Conservation (phyloP, 2,113 vertebrate genomes). For the Puffinus mauretanicus region DNA sequence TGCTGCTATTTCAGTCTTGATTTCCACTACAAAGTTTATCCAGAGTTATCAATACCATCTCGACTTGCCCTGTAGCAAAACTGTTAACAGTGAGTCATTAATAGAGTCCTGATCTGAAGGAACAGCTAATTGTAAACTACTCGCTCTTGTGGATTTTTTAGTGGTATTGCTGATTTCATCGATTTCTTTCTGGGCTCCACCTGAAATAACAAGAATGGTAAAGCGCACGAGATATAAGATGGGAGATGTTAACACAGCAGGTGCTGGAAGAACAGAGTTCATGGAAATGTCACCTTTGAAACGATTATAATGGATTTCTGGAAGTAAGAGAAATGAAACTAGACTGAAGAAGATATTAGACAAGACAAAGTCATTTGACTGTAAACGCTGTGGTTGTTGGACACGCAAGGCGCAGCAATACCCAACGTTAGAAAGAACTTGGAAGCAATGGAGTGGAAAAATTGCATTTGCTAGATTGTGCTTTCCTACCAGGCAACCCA, state of each 20-base stretch:
- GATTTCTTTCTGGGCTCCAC: not conserved
- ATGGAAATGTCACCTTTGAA: constrained; percentile 10
- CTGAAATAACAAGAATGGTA: not conserved
- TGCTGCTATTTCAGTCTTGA: not conserved
- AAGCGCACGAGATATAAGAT: not conserved
- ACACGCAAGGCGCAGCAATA: not conserved
- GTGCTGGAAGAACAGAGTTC: not conserved
- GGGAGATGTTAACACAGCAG: not conserved
- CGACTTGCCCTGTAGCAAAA: not conserved
- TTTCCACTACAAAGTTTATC: not conserved
- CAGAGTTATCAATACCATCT: not conserved
- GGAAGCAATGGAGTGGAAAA: constrained; percentile 26
- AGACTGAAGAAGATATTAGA: not conserved
- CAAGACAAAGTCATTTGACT: constrained; percentile 25
- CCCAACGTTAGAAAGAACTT: not conserved
- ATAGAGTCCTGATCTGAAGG: not conserved
- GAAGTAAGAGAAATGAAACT: not conserved
- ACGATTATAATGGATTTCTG: not conserved
- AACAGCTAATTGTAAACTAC: not conserved
- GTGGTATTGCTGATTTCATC: not conserved
- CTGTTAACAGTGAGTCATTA: not conserved
- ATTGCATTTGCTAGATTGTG: not conserved
- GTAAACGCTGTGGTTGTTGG: not conserved
- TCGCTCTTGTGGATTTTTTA: not conserved
- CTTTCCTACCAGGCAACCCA: not conserved